Base-by-base conservation (phyloP, 2,797 vertebrate species). In the Cercopithecus mitis region DNA sequence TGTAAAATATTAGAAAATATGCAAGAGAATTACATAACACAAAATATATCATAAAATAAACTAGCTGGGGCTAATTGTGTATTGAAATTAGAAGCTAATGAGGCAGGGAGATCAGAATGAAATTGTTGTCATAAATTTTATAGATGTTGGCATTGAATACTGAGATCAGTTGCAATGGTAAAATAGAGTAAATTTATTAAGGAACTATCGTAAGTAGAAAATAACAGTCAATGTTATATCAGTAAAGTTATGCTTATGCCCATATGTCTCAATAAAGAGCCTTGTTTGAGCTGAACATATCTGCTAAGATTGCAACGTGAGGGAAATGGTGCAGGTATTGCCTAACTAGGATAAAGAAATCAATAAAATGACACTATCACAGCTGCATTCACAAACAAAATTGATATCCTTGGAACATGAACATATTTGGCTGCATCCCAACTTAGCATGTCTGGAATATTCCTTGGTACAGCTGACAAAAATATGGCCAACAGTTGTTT, bases 291-390 rank as follows among this genome's bases (percentile, higher is more conserved):
- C 11, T 47, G 57, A 55, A 55, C 57, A 27, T 36, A n/a, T 11
- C 2, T 41, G 19, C 58, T 41, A 15, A 72, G 39, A 45, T n/a
- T 27, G 22, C 75, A 80, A 8, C 2, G 6, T 1, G 27, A 41
- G 5, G 27, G 41, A 36, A 55, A 75, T n/a, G 11, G 19, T 52
- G 24, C 0, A 45, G 24, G 6, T 1, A 13, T 45, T 12, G 0
- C 25, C 14, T 11, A 9, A 50, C 17, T 15, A 52, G 17, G n/a
- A 3, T 14, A 15, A 22, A 70, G 4, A 0, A 22, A 15, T 6
- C 1, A n/a, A 19, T 0, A 30, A 22, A 52, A 36, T 47, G 61
- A 19, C 27, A 12, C 13, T 55, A 20, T 0, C 5, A 22, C 10
- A 52, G 36, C 5, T 47, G 27, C 11, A 50, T 8, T 82, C 58